Percentiles rank a stretch among this genome's conserved stretches.
phyloP scores from a whole-genome alignment of 2,888 invertebrate genomes.

The Meandrusa payeni region DNA sequence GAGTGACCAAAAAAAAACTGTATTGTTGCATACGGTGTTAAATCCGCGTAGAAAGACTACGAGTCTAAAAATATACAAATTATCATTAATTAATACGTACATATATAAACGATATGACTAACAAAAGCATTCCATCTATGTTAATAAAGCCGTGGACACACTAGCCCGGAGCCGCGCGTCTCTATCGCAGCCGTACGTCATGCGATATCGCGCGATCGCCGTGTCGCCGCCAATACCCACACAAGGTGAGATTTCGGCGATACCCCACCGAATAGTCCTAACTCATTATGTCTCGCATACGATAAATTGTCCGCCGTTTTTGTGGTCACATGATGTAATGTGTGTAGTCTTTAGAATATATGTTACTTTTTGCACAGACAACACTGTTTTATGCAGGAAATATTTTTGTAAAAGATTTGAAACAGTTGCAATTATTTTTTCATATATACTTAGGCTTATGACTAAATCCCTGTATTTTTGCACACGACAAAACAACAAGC shows the following conservation, averaged over 20 bases:
- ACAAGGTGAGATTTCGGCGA: conserved; percentile 22
- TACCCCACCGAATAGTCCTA: conserved; percentile 18
- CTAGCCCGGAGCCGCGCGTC: conserved; percentile 38
- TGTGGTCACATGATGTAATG: conserved; percentile 4
- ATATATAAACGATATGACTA: no score
- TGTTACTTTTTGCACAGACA: background rate
- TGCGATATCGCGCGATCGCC: conserved; percentile 60
- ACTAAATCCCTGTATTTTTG: no score
- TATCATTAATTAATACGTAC: no score
- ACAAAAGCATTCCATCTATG: conserved; percentile 11
- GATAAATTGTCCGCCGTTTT: conserved; percentile 18
- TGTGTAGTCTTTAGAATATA: background rate
- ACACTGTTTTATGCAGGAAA: no score
- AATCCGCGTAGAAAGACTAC: no score
- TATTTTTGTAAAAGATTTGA: no score
- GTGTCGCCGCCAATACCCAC: conserved; percentile 33
- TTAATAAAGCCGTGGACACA: conserved; percentile 40
- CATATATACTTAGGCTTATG: no score
- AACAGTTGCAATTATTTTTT: no score
- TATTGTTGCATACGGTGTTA: no score
- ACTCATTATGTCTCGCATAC: conserved; percentile 23
- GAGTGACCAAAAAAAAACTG: no score
- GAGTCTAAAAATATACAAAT: no score
- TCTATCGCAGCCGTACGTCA: conserved; percentile 58
- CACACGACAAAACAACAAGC: no score